Evolutionary conservation across 2,888 invertebrate species (phyloP), one percentile per base, ranked within the genome.

Genomic region (Slavum lentiscoides): DNA sequence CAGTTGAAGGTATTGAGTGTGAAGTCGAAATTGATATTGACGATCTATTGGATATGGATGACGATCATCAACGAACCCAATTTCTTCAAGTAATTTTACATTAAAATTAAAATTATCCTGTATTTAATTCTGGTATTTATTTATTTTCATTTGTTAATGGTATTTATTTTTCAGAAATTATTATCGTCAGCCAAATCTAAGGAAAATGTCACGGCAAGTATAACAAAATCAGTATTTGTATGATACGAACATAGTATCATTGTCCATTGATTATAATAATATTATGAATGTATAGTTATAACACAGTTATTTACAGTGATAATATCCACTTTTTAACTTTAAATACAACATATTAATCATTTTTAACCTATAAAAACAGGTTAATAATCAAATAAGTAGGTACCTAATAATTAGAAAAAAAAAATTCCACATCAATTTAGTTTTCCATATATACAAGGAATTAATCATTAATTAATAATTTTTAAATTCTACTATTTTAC

Each of bases 21-120:
- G 92, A 92, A 88, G 94, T 96, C 84, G 96, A 96, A 87, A 93
- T 97, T 85, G 97, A 97, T 88, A 92, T 97, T 86, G 97, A 97
- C 88, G 96, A 97, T 89, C 90, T 97, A 84, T 90, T 97, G 84
- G 96, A 97, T 88, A 93, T 97, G 92, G 96, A 97, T 87, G 92
- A 92, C 86, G 96, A 96, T 86, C 92, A 92, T 84, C 91, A 92
- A 85, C 91, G 96, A 87, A 91, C 93, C 88, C 89, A 90, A 86
- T 93, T 93, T 89, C 90, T 94, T 87, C 89, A 91, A 90, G 94
- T 94, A 87, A 69, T 69, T 55, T 2, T n/a, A 15, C 19, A 55
- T 39, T 66, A 1, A 66, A 64, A 37, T 11, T 30, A 5, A 43
- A 43, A 49, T 43, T 39, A 43, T 37, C 15, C n/a, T 59, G 30